Base-by-base conservation (phyloP, 2,113 vertebrate species). In the Ptilonorhynchus violaceus region DNA sequence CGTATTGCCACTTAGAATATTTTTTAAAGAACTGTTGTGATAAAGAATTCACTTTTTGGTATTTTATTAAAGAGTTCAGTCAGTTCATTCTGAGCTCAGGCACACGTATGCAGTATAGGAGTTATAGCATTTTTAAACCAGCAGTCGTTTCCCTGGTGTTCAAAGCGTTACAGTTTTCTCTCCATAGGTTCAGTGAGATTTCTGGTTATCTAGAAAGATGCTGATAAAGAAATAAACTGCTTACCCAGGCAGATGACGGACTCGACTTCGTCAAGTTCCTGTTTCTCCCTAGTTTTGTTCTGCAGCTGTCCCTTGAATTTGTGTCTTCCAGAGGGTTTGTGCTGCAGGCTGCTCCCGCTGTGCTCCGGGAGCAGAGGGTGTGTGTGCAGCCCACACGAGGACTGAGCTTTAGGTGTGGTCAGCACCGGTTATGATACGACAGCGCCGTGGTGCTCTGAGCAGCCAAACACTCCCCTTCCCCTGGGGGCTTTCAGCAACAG, bases 381-480 rank as follows among this genome's bases (percentile, higher is more conserved):
- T 93, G 89, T 95, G 84, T 96, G 94, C 95, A 96, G 97, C 96
- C 96, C 96, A 85, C 96, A 67, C 15, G 69, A 95, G 97, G 96
- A 63, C 97, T 98, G 96, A 95, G 98, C 97, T 95, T 98, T 97
- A 99, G 99, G 99, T 99, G 99, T 99, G 98, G 99, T 98, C 98
- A 97, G 85, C 95, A 94, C 97, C 90, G 87, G 72, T 96, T 95
- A 91, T 91, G 85, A 77, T 69, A 96, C 69, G 89, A 94, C 66
- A 96, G 95, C 91, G 78, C 87, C 97, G 47, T 89, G 89, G 82
- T 92, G 92, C 87, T 37, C 35, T 4, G 87, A 16, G 80, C 88
- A 56, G 44, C 67, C 72, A 30, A 62, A 50, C 8, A 59, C 90
- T 80, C 52, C 64, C 73, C 91, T 89, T 63, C 69, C 69, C 91